Base-by-base conservation (phyloP, 1,140 invertebrate species). In the Ceratosolen fusciceps region DNA sequence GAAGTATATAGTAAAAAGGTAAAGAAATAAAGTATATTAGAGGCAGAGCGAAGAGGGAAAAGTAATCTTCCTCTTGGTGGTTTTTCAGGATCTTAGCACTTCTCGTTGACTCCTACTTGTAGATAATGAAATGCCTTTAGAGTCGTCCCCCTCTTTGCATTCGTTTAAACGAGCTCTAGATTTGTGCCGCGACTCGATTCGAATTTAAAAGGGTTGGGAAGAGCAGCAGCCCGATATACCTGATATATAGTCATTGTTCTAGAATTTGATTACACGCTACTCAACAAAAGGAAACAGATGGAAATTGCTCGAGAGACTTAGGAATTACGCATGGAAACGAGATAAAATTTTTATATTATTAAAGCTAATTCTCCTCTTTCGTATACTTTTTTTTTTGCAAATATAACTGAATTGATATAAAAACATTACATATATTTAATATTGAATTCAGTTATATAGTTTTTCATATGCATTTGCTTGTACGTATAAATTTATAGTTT, bases 51-150 rank as follows among this genome's bases (percentile, higher is more conserved):
- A 68, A 56, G 74, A 80, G 80, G 52, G 82, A 79, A 82, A 84
- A 82, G 83, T 82, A 85, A 84, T 86, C 86, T 83, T 82, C 86
- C 85, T 85, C 84, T 85, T 87, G 82, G 87, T 84, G 88, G 87
- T 88, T 89, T 89, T 88, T 88, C 88, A 89, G 88, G 87, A 87
- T 85, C 87, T 88, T 88, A 89, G 87, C 86, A 83, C 85, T 84
- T 83, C 81, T 82, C 82, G 72, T 76, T 72, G 60, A 74, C 82
- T 83, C 29, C 72, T 52, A 73, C 73, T 49, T 79, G 29, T 73
- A 84, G 86, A 86, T 86, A 87, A 79, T 29, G 62, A 24, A 34
- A 37, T 77, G 34, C 37, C 26, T 31, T n/a, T 56, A 4, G 54
- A 49, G 31, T 34, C 74, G 74, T 77, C 29, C 39, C 78, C 79